Base-by-base conservation (phyloP, 2,888 invertebrate species). In the Leucoma salicis region DNA sequence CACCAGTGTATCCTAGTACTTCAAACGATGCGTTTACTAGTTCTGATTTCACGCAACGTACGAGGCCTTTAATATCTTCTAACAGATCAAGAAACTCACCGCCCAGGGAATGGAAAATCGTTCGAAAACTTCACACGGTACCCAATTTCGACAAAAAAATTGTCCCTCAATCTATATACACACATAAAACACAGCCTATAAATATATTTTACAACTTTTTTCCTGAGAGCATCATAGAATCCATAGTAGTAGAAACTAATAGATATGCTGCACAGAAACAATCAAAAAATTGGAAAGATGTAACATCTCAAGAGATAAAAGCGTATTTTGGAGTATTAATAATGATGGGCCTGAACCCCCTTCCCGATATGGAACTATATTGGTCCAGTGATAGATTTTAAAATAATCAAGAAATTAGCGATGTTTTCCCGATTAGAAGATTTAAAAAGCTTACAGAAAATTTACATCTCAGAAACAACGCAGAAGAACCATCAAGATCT, bases 381-480 rank as follows among this genome's bases (percentile, higher is more conserved):
- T 63, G 57, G 57, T 56, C 57, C 11, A 52, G 27, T 42, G 56
- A 63, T 39, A 42, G 53, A 14, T 61, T 61, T 37, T 64, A 58
- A 42, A 47, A 55, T 33, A 60, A 58, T 42, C 14, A 35, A 14
- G 56, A 55, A 48, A 60, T 64, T 24, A 39, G 51, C 7, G 34
- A 41, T 27, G 31, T 51, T 35, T 38, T 63, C 21, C 31, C 48
- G 33, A 14, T 56, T 1, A 40, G 31, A 40, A 42, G 53, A 48
- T 61, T 59, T 38, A 52, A 61, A 42, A 63, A 63, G 47, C 58
- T 53, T 2, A 54, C 43, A 10, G 55, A 48, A 57, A 60, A 61
- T 39, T 41, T 65, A n/a, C 59, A 63, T 35, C 14, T 53, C 11
- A 59, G 56, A 24, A 42, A 63, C 31, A 58, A 58, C 45, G 35